phyloP scores from a whole-genome alignment of 1,140 invertebrate species.

The Nautilus pompilius region DNA sequence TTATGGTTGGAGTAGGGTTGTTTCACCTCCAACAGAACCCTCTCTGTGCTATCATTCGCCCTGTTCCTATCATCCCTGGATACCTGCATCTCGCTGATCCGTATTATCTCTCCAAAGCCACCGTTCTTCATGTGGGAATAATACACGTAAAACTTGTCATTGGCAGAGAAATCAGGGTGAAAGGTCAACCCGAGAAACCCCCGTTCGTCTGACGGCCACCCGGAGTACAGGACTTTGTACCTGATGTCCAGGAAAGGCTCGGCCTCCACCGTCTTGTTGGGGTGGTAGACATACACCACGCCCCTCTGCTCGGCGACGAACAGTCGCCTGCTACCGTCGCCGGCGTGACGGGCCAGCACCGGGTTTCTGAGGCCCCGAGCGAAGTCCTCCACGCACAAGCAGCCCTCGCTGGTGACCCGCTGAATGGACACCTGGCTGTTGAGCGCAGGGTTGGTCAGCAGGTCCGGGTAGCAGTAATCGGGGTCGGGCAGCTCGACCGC shows the following conservation, averaged over 20 bases:
- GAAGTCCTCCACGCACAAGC: slow-evolving; percentile 43
- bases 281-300: slow-evolving; percentile 31
- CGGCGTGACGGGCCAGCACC: slow-evolving; percentile 34
- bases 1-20: slow-evolving; percentile 51
- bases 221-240: slow-evolving; percentile 12
- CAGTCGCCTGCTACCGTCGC: slow-evolving; percentile 35
- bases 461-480: slow-evolving; percentile 49
- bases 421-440: slow-evolving; percentile 21
- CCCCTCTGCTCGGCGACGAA: slow-evolving; percentile 48
- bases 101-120: slow-evolving; percentile 7
- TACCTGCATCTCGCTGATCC: slow-evolving; percentile 45
- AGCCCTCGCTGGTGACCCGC: slow-evolving; percentile 30
- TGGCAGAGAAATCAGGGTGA: slow-evolving; percentile 40
- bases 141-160: slow-evolving; percentile 45
- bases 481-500: slow-evolving; percentile 25
- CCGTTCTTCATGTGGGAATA: slow-evolving; percentile 20
- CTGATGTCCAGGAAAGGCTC: slow-evolving; percentile 33
- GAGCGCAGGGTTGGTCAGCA: slow-evolving; percentile 24
- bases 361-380: slow-evolving; percentile 31
- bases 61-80: slow-evolving; percentile 20
- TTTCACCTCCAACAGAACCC: slow-evolving; percentile 36
- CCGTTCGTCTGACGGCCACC: slow-evolving; percentile 37
- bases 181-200: slow-evolving; percentile 48
- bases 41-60: slow-evolving; percentile 27
- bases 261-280: slow-evolving; percentile 21